phyloP scores from a whole-genome alignment of 2,888 invertebrate species.

The Elegia similella region DNA sequence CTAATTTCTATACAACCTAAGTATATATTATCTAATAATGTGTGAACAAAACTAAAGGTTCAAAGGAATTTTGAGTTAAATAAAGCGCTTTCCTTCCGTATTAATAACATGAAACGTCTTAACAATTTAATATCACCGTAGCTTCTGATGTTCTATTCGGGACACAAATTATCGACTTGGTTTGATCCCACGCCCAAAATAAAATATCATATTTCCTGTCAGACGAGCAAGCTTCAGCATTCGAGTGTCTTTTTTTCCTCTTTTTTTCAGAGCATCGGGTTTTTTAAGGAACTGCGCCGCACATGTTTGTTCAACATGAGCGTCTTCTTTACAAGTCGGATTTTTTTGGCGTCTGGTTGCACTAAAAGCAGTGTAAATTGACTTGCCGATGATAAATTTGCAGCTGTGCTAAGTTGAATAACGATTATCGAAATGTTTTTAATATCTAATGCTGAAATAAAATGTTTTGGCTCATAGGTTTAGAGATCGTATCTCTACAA shows the following conservation, averaged over 20 bases:
- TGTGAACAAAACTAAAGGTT: constrained; percentile 21
- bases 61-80: constrained; percentile 46
- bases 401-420: constrained; percentile 15
- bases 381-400: constrained; percentile 14
- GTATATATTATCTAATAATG: not conserved
- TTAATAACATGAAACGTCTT: constrained; percentile 65
- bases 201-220: constrained; percentile 82
- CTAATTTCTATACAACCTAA: not conserved
- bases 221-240: constrained; percentile 69
- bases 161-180: constrained; percentile 77
- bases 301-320: constrained; percentile 76
- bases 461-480: not conserved
- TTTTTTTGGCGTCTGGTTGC: constrained; percentile 43
- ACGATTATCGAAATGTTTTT: constrained; percentile 10
- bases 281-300: constrained; percentile 76
- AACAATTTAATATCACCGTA: constrained; percentile 70
- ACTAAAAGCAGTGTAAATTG: constrained; percentile 21
- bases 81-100: constrained; percentile 52
- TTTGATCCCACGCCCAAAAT: constrained; percentile 81
- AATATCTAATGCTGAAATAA: not conserved
- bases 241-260: constrained; percentile 68
- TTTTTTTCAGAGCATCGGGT: constrained; percentile 63
- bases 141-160: constrained; percentile 70
- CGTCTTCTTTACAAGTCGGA: constrained; percentile 49
- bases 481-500: too few relatives aligned